Evolutionary conservation across 2,888 invertebrate genomes (phyloP).

Genomic region (Temnothorax rugatulus): DNA sequence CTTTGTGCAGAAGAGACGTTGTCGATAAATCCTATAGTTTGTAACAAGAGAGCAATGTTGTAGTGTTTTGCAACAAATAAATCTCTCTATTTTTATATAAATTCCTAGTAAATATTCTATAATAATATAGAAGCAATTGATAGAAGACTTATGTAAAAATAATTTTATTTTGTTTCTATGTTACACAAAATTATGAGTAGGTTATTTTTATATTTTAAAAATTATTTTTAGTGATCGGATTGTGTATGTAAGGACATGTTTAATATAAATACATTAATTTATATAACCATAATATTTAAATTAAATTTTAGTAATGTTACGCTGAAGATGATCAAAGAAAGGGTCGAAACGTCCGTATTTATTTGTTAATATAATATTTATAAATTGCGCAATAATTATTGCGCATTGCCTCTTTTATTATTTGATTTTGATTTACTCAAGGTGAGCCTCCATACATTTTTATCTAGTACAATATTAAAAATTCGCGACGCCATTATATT

Average conservation of each 20-base stretch:
- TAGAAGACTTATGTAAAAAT: background rate
- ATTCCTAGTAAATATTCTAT: background rate
- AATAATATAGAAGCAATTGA: background rate
- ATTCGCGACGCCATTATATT: background rate
- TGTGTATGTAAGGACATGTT: background rate
- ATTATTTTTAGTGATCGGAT: background rate
- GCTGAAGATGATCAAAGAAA: too few relatives aligned
- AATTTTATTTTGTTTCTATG: background rate
- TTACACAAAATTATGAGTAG: background rate
- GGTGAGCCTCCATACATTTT: background rate
- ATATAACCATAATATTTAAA: too few relatives aligned
- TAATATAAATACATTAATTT: background rate
- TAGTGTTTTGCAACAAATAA: background rate
- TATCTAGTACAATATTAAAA: background rate
- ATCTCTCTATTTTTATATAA: background rate
- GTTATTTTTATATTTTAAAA: background rate
- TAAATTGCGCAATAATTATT: too few relatives aligned
- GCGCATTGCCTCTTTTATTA: too few relatives aligned
- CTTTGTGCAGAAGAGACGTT: background rate
- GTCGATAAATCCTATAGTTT: background rate
- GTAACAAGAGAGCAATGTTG: conserved; percentile 4
- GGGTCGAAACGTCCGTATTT: too few relatives aligned
- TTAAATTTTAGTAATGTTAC: too few relatives aligned
- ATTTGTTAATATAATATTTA: too few relatives aligned
- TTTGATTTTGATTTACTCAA: too few relatives aligned